Percentiles rank a stretch among this genome's conserved stretches.
These are phyloP conservation scores for Drosophila murphyi DNA, from an alignment of 1,140 invertebrate species.

Conservation along the genomic window DNA sequence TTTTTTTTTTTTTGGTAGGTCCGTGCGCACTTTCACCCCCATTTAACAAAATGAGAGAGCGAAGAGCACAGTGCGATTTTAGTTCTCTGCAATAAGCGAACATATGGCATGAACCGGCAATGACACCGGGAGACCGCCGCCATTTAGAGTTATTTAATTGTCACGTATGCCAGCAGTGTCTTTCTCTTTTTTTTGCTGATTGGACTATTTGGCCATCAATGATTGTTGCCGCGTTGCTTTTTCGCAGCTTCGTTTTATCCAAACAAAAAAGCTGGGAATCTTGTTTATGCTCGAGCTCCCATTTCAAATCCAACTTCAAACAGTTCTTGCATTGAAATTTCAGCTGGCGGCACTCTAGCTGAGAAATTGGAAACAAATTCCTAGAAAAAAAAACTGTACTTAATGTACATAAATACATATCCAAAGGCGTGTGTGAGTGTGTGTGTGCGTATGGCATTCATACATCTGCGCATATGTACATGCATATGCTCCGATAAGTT, in stretches of 20 bases:
- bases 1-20: not conserved
- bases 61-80: not conserved
- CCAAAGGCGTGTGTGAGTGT: too few species aligned
- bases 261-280: not conserved
- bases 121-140: constrained; percentile 42
- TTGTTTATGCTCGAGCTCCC: constrained; percentile 31
- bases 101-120: constrained; percentile 2
- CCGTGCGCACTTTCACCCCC: constrained; percentile 34
- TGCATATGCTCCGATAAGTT: not conserved
- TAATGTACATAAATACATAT: not conserved
- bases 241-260: constrained; percentile 9
- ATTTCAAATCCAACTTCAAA: constrained; percentile 14
- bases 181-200: constrained; percentile 43
- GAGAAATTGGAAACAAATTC: constrained; percentile 3
- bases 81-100: constrained; percentile 1
- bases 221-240: constrained; percentile 17
- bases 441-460: not conserved
- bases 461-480: not conserved
- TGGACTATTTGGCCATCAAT: constrained; percentile 29
- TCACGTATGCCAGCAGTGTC: constrained; percentile 67
- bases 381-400: not conserved
- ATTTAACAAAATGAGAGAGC: not conserved
- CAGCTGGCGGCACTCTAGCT: not conserved
- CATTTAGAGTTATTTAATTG: constrained; percentile 52
- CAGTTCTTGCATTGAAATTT: constrained; percentile 9